Base-by-base conservation (phyloP, 2,888 invertebrate genomes). In the Metalampra italica region DNA sequence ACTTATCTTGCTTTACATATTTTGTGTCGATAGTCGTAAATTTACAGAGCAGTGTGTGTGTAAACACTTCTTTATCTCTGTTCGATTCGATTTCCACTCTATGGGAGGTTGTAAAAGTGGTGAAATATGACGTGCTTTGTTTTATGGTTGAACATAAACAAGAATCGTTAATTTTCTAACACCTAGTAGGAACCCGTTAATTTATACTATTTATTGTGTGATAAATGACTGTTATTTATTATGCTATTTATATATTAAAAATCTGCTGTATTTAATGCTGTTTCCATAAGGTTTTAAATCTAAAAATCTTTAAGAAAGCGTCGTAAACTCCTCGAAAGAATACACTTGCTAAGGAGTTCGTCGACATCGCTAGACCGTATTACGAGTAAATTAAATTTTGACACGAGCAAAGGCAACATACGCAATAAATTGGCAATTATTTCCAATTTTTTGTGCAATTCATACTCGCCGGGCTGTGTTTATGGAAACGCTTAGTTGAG, bases 401-500 rank as follows among this genome's bases (percentile, higher is more conserved):
- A 70, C 66, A 65, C 64, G 22, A 22, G 64, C 70, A 70, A 75
- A 76, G 71, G 69, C 70, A 68, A 68, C 64, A 68, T 59, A 60
- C 68, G 75, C 71, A 77, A 77, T 75, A 76, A 78, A 78, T 78
- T 80, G 81, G 78, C 86, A 87, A 87, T 85, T 87, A 85, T 84
- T 78, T 78, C 66, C 65, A 78, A 73, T 82, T 87, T 85, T 86
- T 86, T 82, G 79, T 78, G 83, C 85, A 79, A 82, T 85, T 84
- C 81, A 87, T 88, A 86, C 81, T 78, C 83, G 83, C 79, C 82
- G 80, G 75, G 68, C 80, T 82, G 81, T 88, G 88, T 88, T 89
- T 88, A 88, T 86, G 84, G 82, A 77, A 78, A 80, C 85, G 88
- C 86, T 88, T 86, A 87, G 87, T 88, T 86, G 86, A 88, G 84